A percentile compares a stretch with the other conserved stretches of the same genome.
Conservation (phyloP, 2,113 vertebrate species). For the Zingel zingel region DNA sequence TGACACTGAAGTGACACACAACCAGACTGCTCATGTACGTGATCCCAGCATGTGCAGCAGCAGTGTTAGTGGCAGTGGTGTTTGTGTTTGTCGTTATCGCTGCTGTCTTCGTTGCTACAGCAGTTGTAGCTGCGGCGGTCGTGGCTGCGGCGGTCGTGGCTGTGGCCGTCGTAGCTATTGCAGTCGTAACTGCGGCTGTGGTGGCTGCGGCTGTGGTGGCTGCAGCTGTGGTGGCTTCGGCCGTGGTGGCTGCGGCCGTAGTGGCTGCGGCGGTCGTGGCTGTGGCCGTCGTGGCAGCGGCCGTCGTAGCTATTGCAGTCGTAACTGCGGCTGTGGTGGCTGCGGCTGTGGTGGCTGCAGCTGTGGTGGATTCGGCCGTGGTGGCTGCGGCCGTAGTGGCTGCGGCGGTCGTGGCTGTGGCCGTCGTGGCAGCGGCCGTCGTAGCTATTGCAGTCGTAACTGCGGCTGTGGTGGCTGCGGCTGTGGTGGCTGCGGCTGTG, state of each 20-base stretch:
- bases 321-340: accelerated
- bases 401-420: accelerated
- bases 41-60: conserved; percentile 6
- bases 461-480: accelerated
- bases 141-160: not conserved
- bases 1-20: conserved; percentile 33
- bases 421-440: accelerated
- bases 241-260: accelerated
- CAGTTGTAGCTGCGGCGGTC: not conserved
- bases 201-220: accelerated
- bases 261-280: accelerated
- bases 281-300: accelerated
- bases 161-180: accelerated
- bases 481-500: accelerated
- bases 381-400: accelerated
- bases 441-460: accelerated
- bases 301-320: accelerated
- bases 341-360: accelerated
- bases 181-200: accelerated
- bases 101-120: not conserved
- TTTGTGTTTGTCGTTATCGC: not conserved
- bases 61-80: not conserved
- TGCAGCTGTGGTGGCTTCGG: accelerated
- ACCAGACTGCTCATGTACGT: not conserved
- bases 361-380: accelerated